These are phyloP conservation scores for Entosphenus tridentatus DNA, from an alignment of 2,113 vertebrate genomes.

Conservation along the genomic window DNA sequence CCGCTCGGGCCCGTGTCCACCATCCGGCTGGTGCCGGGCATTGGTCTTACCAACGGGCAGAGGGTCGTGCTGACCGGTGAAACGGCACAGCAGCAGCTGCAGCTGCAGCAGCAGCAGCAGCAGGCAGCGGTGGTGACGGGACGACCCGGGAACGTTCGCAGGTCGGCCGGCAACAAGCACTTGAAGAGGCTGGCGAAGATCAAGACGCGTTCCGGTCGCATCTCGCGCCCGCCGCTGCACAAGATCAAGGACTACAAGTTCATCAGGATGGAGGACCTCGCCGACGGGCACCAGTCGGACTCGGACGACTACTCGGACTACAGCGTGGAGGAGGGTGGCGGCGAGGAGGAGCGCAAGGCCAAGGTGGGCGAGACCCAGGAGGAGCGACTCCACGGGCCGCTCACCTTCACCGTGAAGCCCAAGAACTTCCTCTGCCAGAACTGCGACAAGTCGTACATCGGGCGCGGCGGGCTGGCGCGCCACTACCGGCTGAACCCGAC, in stretches of 20 bases:
- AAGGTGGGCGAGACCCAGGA: conserved; percentile 11
- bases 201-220: conserved; percentile 63
- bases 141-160: conserved; percentile 13
- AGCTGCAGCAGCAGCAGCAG: conserved; percentile 5
- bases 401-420: conserved; percentile 34
- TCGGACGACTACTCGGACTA: conserved; percentile 89
- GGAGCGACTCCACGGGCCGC: conserved; percentile 9
- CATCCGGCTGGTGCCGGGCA: conserved; percentile 19
- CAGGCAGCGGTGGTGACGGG: conserved; percentile 15
- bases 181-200: conserved; percentile 44
- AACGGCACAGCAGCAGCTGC: conserved; percentile 11
- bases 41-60: conserved; percentile 4
- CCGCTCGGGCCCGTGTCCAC: conserved; percentile 24
- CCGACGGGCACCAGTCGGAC: conserved; percentile 55
- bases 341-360: conserved; percentile 31
- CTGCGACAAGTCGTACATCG: conserved; percentile 79
- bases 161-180: conserved; percentile 22
- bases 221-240: conserved; percentile 72
- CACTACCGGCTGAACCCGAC: conserved; percentile 63
- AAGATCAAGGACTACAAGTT: conserved; percentile 92
- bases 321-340: conserved; percentile 37
- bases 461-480: conserved; percentile 59
- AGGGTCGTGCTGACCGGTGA: neutral
- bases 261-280: conserved; percentile 73
- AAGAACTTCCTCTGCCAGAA: conserved; percentile 45